Base-by-base conservation (phyloP, 2,888 invertebrate species). In the Scaptomyza tumidula region DNA sequence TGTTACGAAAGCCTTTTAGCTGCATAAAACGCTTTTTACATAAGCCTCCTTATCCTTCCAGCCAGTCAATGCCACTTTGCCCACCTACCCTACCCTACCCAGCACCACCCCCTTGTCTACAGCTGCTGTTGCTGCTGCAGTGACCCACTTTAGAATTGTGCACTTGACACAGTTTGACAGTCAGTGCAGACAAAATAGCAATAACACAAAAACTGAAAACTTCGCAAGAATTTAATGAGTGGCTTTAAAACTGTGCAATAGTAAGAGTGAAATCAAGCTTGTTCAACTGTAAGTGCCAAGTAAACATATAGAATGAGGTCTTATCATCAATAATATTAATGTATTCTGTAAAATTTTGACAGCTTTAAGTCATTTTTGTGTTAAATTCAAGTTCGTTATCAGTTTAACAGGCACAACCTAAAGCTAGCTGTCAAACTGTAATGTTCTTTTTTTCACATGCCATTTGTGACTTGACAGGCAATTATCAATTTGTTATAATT, bases 91-190 rank as follows among this genome's bases (percentile, higher is more conserved):
- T 10, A 29, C 45, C 41, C n/a, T 24, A 41, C 37, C 31, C 33
- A 13, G 31, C 33, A 19, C n/a, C n/a, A 37, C 3, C 11, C 35
- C 48, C 44, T 43, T 14, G 27, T 39, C 39, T 29, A 3, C 31
- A 24, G 33, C 74, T 48, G 59, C 65, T 48, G 59, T 63, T 52
- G 27, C 63, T 60, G 33, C 9, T 41, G 52, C 56, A 61, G 41
- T 84, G 84, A 84, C 84, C 88, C 83, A 84, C 78, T 88, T 84
- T 82, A 54, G 35, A 57, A 16, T 41, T 63, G 66, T 72, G 82
- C 86, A 87, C 83, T 83, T 87, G 83, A 74, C 83, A 87, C 88
- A 80, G 88, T 84, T 87, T 75, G 78, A 82, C 73, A 86, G 86
- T 66, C 83, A 80, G 67, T 44, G 81, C 78, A 53, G 68, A 69